These are phyloP conservation scores for Schrankia costaestrigalis DNA, from an alignment of 2,888 invertebrate species.

Conservation along the genomic window DNA sequence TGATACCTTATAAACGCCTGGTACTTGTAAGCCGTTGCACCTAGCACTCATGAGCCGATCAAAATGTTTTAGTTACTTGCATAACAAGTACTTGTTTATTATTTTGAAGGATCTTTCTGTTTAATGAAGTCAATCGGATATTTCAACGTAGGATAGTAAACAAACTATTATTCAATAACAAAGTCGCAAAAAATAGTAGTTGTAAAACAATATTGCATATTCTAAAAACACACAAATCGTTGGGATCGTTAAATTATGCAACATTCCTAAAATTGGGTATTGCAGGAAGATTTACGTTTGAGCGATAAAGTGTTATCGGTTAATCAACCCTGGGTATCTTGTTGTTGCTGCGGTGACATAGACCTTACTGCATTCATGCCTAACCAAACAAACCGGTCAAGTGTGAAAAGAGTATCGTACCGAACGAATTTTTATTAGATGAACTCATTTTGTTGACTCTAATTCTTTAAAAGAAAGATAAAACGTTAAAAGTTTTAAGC, in stretches of 20 bases:
- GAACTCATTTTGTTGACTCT: too few species aligned
- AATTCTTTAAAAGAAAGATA: too few species aligned
- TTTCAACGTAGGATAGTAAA: too few species aligned
- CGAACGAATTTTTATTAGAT: too few species aligned
- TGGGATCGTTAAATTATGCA: slow-evolving; percentile 34
- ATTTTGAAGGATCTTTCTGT: too few species aligned
- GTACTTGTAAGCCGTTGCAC: slow-evolving; percentile 56
- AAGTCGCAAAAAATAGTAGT: too few species aligned
- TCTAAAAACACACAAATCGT: too few species aligned
- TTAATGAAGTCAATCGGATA: too few species aligned
- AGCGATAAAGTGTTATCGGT: slow-evolving; percentile 62
- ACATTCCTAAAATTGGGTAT: slow-evolving; percentile 33
- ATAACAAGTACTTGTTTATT: too few species aligned
- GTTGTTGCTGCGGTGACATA: slow-evolving; percentile 56
- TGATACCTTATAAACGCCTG: slow-evolving; percentile 69
- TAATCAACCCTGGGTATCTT: slow-evolving; percentile 54
- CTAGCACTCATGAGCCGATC: slow-evolving; percentile 36
- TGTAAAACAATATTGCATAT: too few species aligned
- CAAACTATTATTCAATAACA: too few species aligned
- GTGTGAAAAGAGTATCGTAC: slow-evolving; percentile 15
- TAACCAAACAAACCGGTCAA: slow-evolving; percentile 22
- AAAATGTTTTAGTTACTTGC: slow-evolving; percentile 18
- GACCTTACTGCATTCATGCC: slow-evolving; percentile 44
- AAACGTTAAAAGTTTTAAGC: too few species aligned
- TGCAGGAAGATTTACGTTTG: slow-evolving; percentile 47